phyloP scores from a whole-genome alignment of 2,113 vertebrate species.

The Genyomyrus donnyi region DNA sequence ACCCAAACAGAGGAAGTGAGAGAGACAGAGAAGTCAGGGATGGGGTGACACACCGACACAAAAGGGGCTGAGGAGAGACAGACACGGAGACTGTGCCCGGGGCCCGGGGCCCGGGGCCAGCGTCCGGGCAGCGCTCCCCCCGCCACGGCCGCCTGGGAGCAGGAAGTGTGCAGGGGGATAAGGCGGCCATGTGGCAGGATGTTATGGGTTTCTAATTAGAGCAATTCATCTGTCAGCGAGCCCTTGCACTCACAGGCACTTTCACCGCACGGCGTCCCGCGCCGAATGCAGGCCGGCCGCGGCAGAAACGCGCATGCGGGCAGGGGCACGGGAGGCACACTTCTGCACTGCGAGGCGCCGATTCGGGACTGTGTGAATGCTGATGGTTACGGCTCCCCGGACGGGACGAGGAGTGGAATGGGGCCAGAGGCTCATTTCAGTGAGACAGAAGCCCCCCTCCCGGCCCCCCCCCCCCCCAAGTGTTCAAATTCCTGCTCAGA shows the following conservation, averaged over 20 bases:
- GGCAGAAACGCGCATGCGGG: conserved; percentile 6
- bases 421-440: conserved; percentile 25
- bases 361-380: background rate
- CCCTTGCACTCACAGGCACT: conserved; percentile 85
- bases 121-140: conserved; percentile 14
- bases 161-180: conserved; percentile 98
- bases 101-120: background rate
- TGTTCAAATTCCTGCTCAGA: conserved; percentile 32
- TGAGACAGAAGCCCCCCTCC: conserved; percentile 32
- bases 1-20: conserved; percentile 36
- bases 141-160: conserved; percentile 74
- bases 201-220: conserved; percentile 99
- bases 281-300: background rate
- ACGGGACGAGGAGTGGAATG: conserved; percentile 25
- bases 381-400: conserved; percentile 25
- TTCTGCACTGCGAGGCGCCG: background rate
- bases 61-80: conserved; percentile 42
- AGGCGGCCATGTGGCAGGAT: conserved; percentile 99
- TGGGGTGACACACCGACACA: conserved; percentile 56
- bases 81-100: conserved; percentile 7
- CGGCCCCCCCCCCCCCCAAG: background rate
- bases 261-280: conserved; percentile 41
- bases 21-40: conserved; percentile 48
- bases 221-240: conserved; percentile 99
- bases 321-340: background rate